Conservation (phyloP, 2,888 invertebrate species). For the Sussaba pulchella region DNA sequence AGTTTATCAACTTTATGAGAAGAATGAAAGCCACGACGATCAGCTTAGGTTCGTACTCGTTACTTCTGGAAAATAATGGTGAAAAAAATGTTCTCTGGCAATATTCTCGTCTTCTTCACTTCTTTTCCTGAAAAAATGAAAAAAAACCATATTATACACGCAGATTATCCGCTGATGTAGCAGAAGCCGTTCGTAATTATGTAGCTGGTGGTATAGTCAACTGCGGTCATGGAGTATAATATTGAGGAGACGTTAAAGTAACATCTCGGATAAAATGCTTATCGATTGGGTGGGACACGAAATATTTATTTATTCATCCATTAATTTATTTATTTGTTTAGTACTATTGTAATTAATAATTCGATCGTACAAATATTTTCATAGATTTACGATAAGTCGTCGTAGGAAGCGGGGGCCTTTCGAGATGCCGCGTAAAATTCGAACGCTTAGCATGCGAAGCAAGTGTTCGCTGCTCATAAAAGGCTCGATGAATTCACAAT, state of each 20-base stretch:
- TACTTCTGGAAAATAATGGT: no score
- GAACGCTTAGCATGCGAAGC: conserved; percentile 46
- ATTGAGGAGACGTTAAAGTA: conserved; percentile 18
- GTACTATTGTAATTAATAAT: no score
- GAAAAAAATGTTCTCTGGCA: no score
- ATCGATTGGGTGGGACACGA: background rate
- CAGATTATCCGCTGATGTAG: conserved; percentile 10
- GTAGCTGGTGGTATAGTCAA: background rate
- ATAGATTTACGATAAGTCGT: conserved; percentile 13
- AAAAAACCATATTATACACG: background rate
- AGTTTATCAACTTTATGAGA: no score
- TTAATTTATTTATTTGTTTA: no score
- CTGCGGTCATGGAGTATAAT: background rate
- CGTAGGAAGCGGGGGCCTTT: conserved; percentile 1
- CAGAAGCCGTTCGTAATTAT: conserved; percentile 7
- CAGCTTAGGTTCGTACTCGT: no score
- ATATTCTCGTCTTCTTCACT: background rate
- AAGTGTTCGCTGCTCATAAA: conserved; percentile 71
- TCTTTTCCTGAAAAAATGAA: background rate
- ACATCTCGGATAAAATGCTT: background rate
- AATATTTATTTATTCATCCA: no score
- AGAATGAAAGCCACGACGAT: no score
- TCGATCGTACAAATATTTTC: background rate
- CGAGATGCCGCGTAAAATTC: background rate
- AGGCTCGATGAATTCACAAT: conserved; percentile 78